phyloP scores from a whole-genome alignment of 2,113 vertebrate genomes.

The Xerus inauris region DNA sequence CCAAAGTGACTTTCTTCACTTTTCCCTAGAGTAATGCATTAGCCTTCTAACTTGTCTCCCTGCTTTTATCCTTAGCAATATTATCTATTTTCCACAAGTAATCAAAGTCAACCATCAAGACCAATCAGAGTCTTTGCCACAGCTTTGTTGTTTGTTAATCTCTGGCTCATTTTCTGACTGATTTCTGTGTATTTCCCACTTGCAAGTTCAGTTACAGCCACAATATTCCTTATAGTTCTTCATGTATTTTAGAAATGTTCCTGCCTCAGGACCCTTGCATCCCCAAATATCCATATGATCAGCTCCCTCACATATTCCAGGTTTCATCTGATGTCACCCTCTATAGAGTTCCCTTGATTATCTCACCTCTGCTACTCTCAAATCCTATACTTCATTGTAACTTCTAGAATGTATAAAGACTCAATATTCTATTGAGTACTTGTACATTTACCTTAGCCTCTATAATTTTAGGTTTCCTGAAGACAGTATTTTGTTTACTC shows the following conservation, averaged over 20 bases:
- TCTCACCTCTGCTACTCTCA: neutral
- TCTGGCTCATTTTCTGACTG: neutral
- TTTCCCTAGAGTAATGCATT: neutral
- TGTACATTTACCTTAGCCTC: neutral
- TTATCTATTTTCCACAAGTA: neutral
- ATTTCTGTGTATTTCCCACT: neutral
- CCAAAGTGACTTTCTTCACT: neutral
- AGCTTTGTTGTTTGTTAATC: neutral
- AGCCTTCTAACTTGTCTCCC: neutral
- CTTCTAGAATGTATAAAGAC: neutral
- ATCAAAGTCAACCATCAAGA: neutral
- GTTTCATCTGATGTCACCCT: neutral
- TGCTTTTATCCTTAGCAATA: neutral
- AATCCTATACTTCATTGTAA: neutral
- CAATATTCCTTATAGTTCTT: neutral
- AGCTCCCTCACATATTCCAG: neutral
- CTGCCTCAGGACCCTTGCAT: neutral
- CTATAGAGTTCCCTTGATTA: neutral
- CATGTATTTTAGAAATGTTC: neutral
- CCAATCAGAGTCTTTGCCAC: neutral
- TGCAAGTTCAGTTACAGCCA: neutral
- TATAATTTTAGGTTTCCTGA: neutral
- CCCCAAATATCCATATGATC: neutral
- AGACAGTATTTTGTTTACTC: neutral
- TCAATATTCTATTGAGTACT: neutral